Conservation (phyloP, 2,888 invertebrate species). For the Netelia melanura region DNA sequence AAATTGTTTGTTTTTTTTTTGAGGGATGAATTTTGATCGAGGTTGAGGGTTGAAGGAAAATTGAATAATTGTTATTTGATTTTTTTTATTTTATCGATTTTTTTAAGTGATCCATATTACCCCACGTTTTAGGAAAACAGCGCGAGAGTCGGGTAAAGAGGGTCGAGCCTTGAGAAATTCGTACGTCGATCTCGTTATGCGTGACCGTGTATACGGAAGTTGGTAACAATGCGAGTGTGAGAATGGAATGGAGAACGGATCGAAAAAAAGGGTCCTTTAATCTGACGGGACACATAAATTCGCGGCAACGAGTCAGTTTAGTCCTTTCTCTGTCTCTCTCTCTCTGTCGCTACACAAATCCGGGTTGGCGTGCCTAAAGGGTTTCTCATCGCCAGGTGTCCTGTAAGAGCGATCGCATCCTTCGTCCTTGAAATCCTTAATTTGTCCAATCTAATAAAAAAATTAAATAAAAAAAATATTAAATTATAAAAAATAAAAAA, state of each 20-base stretch:
- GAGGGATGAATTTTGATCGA: no score
- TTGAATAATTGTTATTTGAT: no score
- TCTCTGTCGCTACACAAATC: slow-evolving; percentile 73
- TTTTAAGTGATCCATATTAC: slow-evolving; percentile 1
- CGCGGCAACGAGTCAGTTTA: slow-evolving; percentile 84
- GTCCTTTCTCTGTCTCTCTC: slow-evolving; percentile 25
- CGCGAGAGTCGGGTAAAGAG: slow-evolving; percentile 28
- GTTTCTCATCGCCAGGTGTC: slow-evolving; percentile 80
- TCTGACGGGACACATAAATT: slow-evolving; percentile 84
- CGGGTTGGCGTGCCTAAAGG: slow-evolving; percentile 79
- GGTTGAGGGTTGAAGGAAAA: no score
- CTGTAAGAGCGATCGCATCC: not conserved
- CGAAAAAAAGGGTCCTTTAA: slow-evolving; percentile 77
- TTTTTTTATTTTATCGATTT: no score
- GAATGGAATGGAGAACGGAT: slow-evolving; percentile 51
- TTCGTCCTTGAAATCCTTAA: not conserved
- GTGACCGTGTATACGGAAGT: slow-evolving; percentile 80
- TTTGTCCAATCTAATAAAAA: not conserved
- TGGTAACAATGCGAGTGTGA: slow-evolving; percentile 74
- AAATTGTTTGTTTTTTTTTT: no score
- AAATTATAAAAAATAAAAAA: not conserved
- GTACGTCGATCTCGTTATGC: slow-evolving; percentile 80
- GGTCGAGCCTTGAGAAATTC: slow-evolving; percentile 74
- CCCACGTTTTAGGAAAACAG: not conserved
- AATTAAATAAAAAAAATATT: not conserved